phyloP scores from a whole-genome alignment of 2,113 vertebrate genomes.

The Leucoraja erinaceus region DNA sequence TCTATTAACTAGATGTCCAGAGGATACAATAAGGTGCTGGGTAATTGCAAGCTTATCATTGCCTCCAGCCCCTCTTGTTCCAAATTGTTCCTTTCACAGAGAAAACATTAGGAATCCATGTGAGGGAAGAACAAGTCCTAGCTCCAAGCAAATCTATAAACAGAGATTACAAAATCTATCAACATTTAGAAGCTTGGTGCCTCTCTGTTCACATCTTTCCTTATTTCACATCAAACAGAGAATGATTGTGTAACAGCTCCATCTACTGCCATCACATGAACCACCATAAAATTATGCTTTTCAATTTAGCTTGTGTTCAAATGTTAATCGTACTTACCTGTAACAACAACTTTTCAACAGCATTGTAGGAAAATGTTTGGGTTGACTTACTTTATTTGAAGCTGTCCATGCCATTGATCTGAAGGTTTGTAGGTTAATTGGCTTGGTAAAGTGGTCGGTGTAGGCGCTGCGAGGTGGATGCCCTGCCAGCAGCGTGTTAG shows the following conservation, averaged over 20 bases:
- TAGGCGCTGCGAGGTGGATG: too few relatives aligned
- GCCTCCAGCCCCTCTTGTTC: background rate
- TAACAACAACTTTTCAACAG: too few relatives aligned
- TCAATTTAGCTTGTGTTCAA: background rate
- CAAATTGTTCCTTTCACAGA: background rate
- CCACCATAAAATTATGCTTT: background rate
- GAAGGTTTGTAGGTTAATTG: too few relatives aligned
- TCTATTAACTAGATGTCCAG: background rate
- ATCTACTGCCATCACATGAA: background rate
- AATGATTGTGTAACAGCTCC: conserved; percentile 2
- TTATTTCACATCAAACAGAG: background rate
- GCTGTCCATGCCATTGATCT: too few relatives aligned
- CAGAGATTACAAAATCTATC: background rate
- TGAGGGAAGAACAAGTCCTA: background rate
- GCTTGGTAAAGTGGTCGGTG: too few relatives aligned
- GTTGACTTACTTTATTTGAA: background rate
- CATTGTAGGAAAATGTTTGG: too few relatives aligned
- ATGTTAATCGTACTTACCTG: too few relatives aligned
- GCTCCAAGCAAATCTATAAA: background rate
- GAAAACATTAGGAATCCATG: background rate
- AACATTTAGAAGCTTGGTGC: background rate
- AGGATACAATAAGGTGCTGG: background rate
- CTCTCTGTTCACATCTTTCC: background rate
- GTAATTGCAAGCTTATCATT: background rate
- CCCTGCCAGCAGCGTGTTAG: too few relatives aligned